Base-by-base conservation (phyloP, 2,113 vertebrate species). In the Choloepus hoffmanni region DNA sequence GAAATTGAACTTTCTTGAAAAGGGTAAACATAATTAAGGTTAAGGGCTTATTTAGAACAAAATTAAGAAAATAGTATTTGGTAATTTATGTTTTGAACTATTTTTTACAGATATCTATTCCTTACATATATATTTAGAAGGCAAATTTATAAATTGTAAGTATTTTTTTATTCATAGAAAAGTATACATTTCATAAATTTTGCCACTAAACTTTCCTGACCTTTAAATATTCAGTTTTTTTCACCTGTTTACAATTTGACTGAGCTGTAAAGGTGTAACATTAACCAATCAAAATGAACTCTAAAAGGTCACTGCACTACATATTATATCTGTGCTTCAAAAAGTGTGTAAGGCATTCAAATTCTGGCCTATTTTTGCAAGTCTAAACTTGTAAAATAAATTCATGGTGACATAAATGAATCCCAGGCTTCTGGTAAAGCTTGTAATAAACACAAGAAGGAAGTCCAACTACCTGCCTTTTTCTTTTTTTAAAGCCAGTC, bases 251-350 rank as follows among this genome's bases (percentile, higher is more conserved):
- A 97, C 70, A 93, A 45, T 77, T 95, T 96, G 68, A 92, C 36
- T 97, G 92, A 97, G 78, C 53, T 83, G 14, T 95, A 98, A 98
- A 92, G 65, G 63, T 85, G 15, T 92, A 96, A 87, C 67, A 92
- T 96, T 95, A 97, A 62, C 68, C 92, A 98, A 90, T 97, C 97
- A 97, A 95, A 97, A 96, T 55, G 48, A 98, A 96, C 68, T 82
- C 74, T 50, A 90, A 98, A 98, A 98, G 96, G 97, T 96, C 97
- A 98, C 24, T 90, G 78, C 24, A 62, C 96, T 96, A 67, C 85
- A 62, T 78, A 95, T 96, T 62, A 87, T 36, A 92, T 97, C 85
- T 96, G 36, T 13, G 60, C 97, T 96, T 93, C 53, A 79, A 94
- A 92, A 95, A 95, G 96, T 85, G 40, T 94, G 26, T 92, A 96